These are phyloP conservation scores for Polymixis flavicincta DNA, from an alignment of 2,888 invertebrate species.

Conservation along the genomic window DNA sequence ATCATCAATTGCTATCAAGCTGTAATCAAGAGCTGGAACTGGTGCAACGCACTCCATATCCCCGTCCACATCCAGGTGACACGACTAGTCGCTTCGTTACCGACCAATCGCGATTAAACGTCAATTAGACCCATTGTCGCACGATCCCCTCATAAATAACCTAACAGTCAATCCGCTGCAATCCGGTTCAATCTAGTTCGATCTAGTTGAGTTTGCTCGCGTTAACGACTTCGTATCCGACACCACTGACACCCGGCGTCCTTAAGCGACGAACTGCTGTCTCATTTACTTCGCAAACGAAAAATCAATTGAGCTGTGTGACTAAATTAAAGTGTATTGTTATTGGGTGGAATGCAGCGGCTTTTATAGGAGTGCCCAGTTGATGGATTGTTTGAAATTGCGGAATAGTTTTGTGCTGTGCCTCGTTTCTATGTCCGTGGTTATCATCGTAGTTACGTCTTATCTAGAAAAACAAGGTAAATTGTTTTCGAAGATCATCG, in stretches of 20 bases:
- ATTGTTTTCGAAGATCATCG: slow-evolving; percentile 6
- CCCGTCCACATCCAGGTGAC: slow-evolving; percentile 63
- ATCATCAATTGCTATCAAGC: slow-evolving; percentile 42
- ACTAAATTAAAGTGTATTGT: slow-evolving; percentile 51
- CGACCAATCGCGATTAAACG: slow-evolving; percentile 83
- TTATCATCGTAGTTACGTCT: background rate
- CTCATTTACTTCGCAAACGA: slow-evolving; percentile 69
- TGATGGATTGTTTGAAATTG: slow-evolving; percentile 32
- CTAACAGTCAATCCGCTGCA: slow-evolving; percentile 75
- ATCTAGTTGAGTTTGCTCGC: slow-evolving; percentile 65
- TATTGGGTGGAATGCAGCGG: slow-evolving; percentile 51
- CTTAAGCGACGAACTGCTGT: slow-evolving; percentile 70
- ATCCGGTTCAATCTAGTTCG: slow-evolving; percentile 70
- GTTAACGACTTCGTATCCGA: slow-evolving; percentile 72
- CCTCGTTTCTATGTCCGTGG: background rate
- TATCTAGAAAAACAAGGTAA: slow-evolving; percentile 31
- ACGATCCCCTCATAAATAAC: slow-evolving; percentile 82
- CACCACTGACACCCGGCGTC: slow-evolving; percentile 68
- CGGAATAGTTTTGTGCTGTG: slow-evolving; percentile 10
- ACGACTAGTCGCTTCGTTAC: slow-evolving; percentile 80
- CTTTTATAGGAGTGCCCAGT: slow-evolving; percentile 37
- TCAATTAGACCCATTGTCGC: slow-evolving; percentile 88
- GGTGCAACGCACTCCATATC: slow-evolving; percentile 51
- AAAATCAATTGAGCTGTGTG: slow-evolving; percentile 64
- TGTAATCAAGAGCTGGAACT: slow-evolving; percentile 40